phyloP scores from a whole-genome alignment of 2,888 invertebrate species.

The Apoda limacodes region DNA sequence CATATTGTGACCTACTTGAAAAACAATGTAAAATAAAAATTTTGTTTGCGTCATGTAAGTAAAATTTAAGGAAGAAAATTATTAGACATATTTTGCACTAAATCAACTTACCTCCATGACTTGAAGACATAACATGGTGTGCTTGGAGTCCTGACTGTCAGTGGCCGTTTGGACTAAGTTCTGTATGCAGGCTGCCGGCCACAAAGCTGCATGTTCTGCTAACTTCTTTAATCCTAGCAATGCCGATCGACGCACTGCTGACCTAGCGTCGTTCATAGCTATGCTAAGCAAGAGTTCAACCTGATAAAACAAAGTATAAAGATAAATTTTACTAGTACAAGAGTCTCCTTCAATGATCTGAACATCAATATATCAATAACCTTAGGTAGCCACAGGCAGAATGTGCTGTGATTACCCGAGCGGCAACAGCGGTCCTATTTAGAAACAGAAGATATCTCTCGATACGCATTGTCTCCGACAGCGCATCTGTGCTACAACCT shows the following conservation, averaged over 20 bases:
- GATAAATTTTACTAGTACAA: neutral
- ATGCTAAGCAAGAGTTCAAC: conserved; percentile 53
- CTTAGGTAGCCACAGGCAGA: neutral
- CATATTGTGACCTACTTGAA: too few species aligned
- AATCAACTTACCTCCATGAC: conserved; percentile 55
- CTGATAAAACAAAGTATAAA: too few species aligned
- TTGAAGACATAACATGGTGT: conserved; percentile 47
- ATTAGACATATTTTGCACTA: too few species aligned
- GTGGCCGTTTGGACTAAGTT: conserved; percentile 40
- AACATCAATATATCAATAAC: neutral
- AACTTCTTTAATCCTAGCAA: conserved; percentile 41
- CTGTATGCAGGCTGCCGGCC: conserved; percentile 42
- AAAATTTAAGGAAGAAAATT: too few species aligned
- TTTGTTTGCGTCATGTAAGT: too few species aligned
- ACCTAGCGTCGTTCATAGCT: conserved; percentile 49
- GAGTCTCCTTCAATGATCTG: too few species aligned
- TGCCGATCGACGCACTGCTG: conserved; percentile 46
- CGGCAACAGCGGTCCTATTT: too few species aligned
- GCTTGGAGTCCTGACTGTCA: conserved; percentile 29
- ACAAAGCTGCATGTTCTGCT: conserved; percentile 51
- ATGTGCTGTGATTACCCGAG: too few species aligned
- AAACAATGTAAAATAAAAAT: too few species aligned
- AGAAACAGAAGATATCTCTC: too few species aligned
- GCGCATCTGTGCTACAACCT: too few species aligned
- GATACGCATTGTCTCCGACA: too few species aligned